Evolutionary conservation across 2,888 invertebrate species (phyloP).

Genomic region (Leucania comma): DNA sequence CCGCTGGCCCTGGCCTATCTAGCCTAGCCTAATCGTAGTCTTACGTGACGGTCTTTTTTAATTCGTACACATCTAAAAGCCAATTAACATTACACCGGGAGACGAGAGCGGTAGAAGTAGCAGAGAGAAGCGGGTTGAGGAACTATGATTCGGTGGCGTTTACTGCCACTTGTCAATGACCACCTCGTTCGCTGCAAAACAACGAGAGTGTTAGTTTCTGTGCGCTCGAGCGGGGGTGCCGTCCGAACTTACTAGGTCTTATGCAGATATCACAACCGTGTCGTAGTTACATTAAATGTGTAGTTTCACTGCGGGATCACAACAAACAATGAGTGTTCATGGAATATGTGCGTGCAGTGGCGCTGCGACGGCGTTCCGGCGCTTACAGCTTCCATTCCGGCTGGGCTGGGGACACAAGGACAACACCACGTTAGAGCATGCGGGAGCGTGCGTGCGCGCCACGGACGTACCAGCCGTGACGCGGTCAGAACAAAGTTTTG

Average conservation of each 20-base stretch:
- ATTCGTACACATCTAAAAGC: constrained; percentile 78
- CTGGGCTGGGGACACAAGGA: constrained; percentile 87
- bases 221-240: constrained; percentile 81
- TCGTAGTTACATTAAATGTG: constrained; percentile 85
- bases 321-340: constrained; percentile 90
- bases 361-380: constrained; percentile 82
- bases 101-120: constrained; percentile 86
- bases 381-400: constrained; percentile 88
- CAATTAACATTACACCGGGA: constrained; percentile 78
- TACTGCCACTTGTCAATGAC: constrained; percentile 93
- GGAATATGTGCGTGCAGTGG: constrained; percentile 89
- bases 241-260: constrained; percentile 86
- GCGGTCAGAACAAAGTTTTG: constrained; percentile 58
- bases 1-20: constrained; percentile 64
- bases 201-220: constrained; percentile 86
- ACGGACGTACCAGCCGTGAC: constrained; percentile 57
- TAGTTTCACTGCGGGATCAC: constrained; percentile 90
- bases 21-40: constrained; percentile 63
- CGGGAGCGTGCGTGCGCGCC: constrained; percentile 68
- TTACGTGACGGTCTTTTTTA: constrained; percentile 68
- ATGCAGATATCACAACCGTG: constrained; percentile 89
- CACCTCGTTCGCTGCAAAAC: constrained; percentile 93
- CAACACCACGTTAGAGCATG: constrained; percentile 88
- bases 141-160: constrained; percentile 88
- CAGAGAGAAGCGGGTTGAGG: constrained; percentile 88